A percentile compares a stretch with the other conserved stretches of the same genome.
phyloP scores from a whole-genome alignment of 1,140 invertebrate genomes.

The Lamellibrachia luymesi region DNA sequence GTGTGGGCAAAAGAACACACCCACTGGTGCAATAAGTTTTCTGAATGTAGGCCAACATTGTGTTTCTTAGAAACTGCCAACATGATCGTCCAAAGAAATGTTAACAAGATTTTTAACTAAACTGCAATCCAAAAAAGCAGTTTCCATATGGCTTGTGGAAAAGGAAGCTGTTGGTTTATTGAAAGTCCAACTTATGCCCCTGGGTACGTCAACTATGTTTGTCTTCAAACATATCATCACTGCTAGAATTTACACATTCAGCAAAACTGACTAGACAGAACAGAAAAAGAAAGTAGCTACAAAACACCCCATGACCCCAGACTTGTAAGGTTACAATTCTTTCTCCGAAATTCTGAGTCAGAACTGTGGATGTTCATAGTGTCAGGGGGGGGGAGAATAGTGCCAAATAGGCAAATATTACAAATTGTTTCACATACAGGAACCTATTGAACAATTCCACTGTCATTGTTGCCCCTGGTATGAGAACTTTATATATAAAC shows the following conservation, averaged over 20 bases:
- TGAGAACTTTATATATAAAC: not conserved
- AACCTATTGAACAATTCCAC: not conserved
- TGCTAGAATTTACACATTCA: not conserved
- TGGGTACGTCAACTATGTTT: not conserved
- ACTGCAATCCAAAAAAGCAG: not conserved
- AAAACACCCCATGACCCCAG: too few relatives aligned
- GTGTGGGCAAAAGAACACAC: not conserved
- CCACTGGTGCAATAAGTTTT: not conserved
- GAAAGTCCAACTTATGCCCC: not conserved
- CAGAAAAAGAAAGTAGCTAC: too few relatives aligned
- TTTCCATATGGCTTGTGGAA: not conserved
- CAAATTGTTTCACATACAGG: not conserved
- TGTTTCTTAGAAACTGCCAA: not conserved
- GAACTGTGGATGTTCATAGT: not conserved
- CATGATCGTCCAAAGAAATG: not conserved
- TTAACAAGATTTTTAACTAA: not conserved
- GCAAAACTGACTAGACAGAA: not conserved
- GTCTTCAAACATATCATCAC: not conserved
- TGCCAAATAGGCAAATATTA: not conserved
- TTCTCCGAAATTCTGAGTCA: not conserved
- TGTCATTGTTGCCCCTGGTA: not conserved
- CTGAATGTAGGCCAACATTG: not conserved
- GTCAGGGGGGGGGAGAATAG: not conserved
- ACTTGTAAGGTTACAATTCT: not conserved
- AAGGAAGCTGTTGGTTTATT: not conserved